A percentile compares a stretch with the other conserved stretches of the same genome.
Conservation (phyloP, 2,888 invertebrate genomes). For the Thecocarcelia acutangulata region DNA sequence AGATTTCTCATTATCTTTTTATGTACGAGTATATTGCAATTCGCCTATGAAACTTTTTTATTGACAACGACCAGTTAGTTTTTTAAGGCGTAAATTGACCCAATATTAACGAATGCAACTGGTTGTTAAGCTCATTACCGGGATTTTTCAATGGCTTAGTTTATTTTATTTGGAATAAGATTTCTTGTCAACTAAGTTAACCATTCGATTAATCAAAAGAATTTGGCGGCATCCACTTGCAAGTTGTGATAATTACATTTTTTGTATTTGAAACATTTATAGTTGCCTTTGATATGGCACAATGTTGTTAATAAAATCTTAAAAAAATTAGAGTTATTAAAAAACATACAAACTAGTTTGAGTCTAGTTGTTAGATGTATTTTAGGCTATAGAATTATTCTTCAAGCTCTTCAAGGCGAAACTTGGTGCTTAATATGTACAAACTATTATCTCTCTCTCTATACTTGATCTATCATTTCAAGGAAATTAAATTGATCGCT, state of each 20-base stretch:
- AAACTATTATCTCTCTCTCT: too few species aligned
- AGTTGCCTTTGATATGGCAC: conserved; percentile 3
- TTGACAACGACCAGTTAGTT: not conserved
- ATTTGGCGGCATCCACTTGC: conserved; percentile 27
- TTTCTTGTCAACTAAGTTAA: conserved; percentile 2
- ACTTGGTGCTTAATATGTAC: too few species aligned
- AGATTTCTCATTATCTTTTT: not conserved
- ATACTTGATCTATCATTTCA: too few species aligned
- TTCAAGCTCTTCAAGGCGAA: too few species aligned
- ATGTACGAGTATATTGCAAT: conserved; percentile 10
- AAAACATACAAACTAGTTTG: too few species aligned
- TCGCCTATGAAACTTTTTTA: conserved; percentile 4
- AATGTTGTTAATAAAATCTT: not conserved
- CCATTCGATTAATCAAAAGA: conserved; percentile 8
- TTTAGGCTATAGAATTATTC: too few species aligned
- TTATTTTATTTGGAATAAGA: conserved; percentile 24
- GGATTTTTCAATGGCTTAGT: not conserved
- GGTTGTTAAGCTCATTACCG: conserved; percentile 34
- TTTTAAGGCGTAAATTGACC: conserved; percentile 18
- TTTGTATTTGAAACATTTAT: not conserved
- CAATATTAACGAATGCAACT: conserved; percentile 35
- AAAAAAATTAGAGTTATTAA: not conserved
- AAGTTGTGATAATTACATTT: conserved; percentile 15
- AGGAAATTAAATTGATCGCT: too few species aligned
- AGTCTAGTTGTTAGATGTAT: too few species aligned